phyloP scores from a whole-genome alignment of 2,888 invertebrate species.

The Chymomyza procnemis region DNA sequence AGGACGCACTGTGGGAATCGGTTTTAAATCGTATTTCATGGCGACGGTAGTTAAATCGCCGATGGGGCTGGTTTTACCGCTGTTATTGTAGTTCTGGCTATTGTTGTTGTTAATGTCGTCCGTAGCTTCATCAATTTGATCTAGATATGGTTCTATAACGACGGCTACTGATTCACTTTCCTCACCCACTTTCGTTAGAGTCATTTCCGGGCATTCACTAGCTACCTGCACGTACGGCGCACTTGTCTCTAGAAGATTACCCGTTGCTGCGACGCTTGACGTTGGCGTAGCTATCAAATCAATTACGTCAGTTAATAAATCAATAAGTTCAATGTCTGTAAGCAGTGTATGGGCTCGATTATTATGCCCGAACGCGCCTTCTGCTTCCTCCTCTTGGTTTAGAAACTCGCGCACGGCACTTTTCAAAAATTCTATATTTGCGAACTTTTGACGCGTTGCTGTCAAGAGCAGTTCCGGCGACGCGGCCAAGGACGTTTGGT shows the following conservation, averaged over 20 bases:
- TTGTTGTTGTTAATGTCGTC: constrained; percentile 49
- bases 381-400: constrained; percentile 21
- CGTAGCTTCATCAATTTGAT: constrained; percentile 43
- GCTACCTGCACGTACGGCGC: constrained; percentile 26
- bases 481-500: constrained; percentile 18
- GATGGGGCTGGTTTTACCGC: constrained; percentile 16
- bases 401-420: constrained; percentile 49
- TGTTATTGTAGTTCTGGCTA: constrained; percentile 8
- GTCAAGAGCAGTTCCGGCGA: background rate
- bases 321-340: constrained; percentile 48
- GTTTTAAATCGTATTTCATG: constrained; percentile 71
- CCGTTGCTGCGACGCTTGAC: constrained; percentile 37
- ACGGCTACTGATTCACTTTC: constrained; percentile 53
- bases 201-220: constrained; percentile 57
- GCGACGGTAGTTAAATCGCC: constrained; percentile 28
- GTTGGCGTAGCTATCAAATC: constrained; percentile 41
- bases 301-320: constrained; percentile 51
- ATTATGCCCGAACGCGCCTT: background rate
- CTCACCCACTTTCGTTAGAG: constrained; percentile 59
- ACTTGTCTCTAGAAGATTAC: constrained; percentile 52
- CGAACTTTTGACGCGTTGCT: constrained; percentile 6
- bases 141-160: constrained; percentile 46
- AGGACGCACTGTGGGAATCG: constrained; percentile 29
- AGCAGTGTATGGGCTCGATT: background rate
- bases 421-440: constrained; percentile 57